phyloP scores from a whole-genome alignment of 53 echinoderm and acorn worm genomes.

The Apostichopus leukothele region DNA sequence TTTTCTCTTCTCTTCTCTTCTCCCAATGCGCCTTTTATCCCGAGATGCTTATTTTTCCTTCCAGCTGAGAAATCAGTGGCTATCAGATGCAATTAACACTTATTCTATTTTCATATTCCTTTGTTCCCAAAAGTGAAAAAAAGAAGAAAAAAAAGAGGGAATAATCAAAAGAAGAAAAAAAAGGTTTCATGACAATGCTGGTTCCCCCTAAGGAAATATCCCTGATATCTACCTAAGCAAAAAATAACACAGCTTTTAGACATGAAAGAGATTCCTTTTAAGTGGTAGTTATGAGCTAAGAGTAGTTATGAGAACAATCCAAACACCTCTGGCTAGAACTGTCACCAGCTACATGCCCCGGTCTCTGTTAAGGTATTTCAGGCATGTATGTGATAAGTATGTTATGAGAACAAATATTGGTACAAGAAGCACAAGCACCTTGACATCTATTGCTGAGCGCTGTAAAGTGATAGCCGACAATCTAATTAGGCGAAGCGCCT shows the following conservation, averaged over 20 bases:
- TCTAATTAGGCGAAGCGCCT: conserved; percentile 27
- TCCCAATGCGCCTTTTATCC: too few relatives aligned
- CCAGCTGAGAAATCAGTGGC: not conserved
- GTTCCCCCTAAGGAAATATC: conserved; percentile 21
- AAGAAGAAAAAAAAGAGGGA: not conserved
- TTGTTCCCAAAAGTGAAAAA: conserved; percentile 8
- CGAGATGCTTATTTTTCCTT: not conserved
- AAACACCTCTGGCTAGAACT: conserved; percentile 39
- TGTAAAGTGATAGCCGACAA: conserved; percentile 35
- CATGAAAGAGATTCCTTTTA: conserved; percentile 12
- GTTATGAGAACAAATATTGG: conserved; percentile 47
- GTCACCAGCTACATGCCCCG: conserved; percentile 12
- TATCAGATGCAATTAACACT: conserved; percentile 28
- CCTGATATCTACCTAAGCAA: not conserved
- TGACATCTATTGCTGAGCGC: not conserved
- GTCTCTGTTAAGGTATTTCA: conserved; percentile 22
- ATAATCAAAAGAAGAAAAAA: not conserved
- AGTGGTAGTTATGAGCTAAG: conserved; percentile 15
- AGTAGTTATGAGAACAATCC: conserved; percentile 12
- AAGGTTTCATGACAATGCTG: conserved; percentile 1
- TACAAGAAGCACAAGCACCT: conserved; percentile 22
- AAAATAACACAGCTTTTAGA: conserved; percentile 31
- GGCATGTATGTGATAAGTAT: conserved; percentile 42
- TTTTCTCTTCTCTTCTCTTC: too few relatives aligned
- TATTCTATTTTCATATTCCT: conserved; percentile 31